These are phyloP conservation scores for Bombus breviceps DNA, from an alignment of 1,140 invertebrate genomes.

Conservation along the genomic window DNA sequence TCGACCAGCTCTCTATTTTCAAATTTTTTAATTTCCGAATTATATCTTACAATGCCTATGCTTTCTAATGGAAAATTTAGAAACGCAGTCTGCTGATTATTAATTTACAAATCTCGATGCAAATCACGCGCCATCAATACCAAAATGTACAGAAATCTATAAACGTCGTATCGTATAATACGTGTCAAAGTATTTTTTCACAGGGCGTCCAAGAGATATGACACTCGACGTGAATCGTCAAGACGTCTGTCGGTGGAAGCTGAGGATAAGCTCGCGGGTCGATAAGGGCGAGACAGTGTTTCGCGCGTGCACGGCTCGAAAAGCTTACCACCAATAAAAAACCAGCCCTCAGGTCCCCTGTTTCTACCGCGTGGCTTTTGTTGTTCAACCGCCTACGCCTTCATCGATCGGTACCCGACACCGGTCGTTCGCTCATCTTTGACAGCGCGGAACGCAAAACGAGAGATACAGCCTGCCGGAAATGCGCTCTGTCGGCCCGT, in stretches of 20 bases:
- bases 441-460: conserved; percentile 50
- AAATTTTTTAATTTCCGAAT: too few species aligned
- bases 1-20: too few species aligned
- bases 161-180: neutral
- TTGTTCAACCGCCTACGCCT: conserved; percentile 62
- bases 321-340: conserved; percentile 58
- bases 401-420: conserved; percentile 63
- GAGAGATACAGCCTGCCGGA: conserved; percentile 27
- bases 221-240: conserved; percentile 18
- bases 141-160: neutral
- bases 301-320: conserved; percentile 58
- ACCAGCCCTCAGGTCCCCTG: conserved; percentile 49
- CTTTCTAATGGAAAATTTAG: too few species aligned
- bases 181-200: neutral
- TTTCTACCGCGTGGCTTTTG: conserved; percentile 58
- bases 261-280: conserved; percentile 49
- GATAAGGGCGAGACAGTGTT: conserved; percentile 59
- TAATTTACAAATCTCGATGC: too few species aligned
- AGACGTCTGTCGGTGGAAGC: conserved; percentile 21
- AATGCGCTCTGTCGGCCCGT: neutral
- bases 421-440: conserved; percentile 54
- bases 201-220: neutral
- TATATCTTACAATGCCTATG: too few species aligned
- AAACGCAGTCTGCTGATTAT: too few species aligned
- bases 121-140: too few species aligned